Conservation (phyloP, 2,113 vertebrate genomes). For the Monarcha castaneiventris region DNA sequence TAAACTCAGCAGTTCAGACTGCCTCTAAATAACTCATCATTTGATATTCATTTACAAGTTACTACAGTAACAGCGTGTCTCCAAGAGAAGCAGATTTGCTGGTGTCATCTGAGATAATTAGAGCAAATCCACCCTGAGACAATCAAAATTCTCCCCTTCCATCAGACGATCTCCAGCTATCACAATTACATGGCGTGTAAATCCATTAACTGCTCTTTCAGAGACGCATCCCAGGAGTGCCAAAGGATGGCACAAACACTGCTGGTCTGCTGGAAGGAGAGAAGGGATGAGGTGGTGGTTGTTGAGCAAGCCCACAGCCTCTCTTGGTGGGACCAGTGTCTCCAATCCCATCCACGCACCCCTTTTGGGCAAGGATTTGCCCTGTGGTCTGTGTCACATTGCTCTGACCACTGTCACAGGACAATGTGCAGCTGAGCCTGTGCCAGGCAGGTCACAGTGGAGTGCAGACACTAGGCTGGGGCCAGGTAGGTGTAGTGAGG, state of each 20-base stretch:
- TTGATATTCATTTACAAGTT: slow-evolving; percentile 62
- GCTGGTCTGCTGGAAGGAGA: background rate
- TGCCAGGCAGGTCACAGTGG: background rate
- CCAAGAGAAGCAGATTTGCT: slow-evolving; percentile 53
- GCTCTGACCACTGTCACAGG: background rate
- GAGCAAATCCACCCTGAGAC: slow-evolving; percentile 26
- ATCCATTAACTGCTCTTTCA: slow-evolving; percentile 1
- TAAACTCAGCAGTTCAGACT: slow-evolving; percentile 14
- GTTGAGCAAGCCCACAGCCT: fast-evolving
- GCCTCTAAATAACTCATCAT: slow-evolving; percentile 63
- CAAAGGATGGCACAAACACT: background rate
- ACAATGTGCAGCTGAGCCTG: background rate
- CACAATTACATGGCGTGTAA: background rate
- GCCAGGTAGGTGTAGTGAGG: fast-evolving
- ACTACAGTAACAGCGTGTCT: slow-evolving; percentile 62
- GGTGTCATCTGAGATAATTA: slow-evolving; percentile 64
- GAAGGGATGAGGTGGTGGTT: background rate
- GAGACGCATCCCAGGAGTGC: background rate
- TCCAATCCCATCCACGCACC: background rate
- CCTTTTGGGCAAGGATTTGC: background rate
- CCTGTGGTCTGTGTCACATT: background rate
- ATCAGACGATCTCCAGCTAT: slow-evolving; percentile 27
- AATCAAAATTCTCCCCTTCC: slow-evolving; percentile 16
- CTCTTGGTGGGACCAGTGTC: background rate
- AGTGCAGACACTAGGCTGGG: background rate